Evolutionary conservation across 1,140 invertebrate species (phyloP).

Genomic region (Heterodera schachtii): DNA sequence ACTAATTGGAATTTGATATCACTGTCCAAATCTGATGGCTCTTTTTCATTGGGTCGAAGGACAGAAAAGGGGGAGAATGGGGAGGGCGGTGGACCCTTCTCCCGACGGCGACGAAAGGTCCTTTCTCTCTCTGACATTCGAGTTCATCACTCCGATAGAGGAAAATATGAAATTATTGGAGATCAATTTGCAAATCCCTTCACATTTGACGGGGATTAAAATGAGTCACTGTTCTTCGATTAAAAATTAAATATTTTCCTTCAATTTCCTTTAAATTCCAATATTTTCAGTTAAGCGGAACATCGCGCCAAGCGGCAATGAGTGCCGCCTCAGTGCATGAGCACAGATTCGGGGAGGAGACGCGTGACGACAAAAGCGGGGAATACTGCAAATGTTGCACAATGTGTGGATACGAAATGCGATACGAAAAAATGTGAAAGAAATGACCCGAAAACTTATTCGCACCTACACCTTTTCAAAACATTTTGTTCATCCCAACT

Average conservation of each 20-base stretch:
- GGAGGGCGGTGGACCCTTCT: no score
- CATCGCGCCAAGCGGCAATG: slow-evolving; percentile 2
- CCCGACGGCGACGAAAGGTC: no score
- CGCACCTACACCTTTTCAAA: no score
- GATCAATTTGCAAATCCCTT: not conserved
- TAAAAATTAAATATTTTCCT: not conserved
- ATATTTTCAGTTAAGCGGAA: slow-evolving; percentile 30
- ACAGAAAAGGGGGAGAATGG: no score
- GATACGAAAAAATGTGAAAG: slow-evolving; percentile 59
- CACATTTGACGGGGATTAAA: not conserved
- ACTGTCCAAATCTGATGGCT: no score
- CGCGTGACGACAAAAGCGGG: slow-evolving; percentile 39
- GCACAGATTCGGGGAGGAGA: slow-evolving; percentile 56
- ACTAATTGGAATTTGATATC: no score
- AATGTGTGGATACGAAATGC: slow-evolving; percentile 48
- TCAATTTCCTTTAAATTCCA: not conserved
- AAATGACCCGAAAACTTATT: not conserved
- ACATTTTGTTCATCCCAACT: no score
- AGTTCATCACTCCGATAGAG: no score
- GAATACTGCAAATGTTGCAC: slow-evolving; percentile 50
- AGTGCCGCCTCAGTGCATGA: slow-evolving; percentile 37
- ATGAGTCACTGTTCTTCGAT: not conserved
- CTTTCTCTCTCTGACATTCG: no score
- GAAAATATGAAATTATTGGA: no score
- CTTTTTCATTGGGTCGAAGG: no score